Evolutionary conservation across 2,797 vertebrate species (phyloP).

Genomic region (Distichodus sexfasciatus): DNA sequence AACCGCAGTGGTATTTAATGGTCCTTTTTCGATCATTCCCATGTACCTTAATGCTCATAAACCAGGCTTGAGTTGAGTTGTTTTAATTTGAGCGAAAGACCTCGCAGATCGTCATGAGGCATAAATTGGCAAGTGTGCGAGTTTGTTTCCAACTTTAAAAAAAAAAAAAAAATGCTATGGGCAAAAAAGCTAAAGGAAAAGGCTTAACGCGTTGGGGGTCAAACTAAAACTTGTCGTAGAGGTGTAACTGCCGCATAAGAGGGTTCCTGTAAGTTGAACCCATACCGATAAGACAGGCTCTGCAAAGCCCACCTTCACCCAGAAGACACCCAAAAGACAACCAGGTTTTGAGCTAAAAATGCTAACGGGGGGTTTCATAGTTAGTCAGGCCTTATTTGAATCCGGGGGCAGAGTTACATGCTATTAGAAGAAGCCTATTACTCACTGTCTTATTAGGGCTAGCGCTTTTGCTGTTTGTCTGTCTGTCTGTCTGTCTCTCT

Average conservation of each 20-base stretch:
- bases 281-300: neutral
- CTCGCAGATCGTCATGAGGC: no score
- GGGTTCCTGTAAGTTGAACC: no score
- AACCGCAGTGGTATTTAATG: constrained; percentile 13
- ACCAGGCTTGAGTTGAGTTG: neutral
- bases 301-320: neutral
- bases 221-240: no score
- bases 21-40: neutral
- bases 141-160: no score
- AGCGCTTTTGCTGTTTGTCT: neutral
- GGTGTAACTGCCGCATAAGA: no score
- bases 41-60: neutral
- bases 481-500: neutral
- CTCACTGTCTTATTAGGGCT: constrained; percentile 1
- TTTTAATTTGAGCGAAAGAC: no score
- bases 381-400: constrained; percentile 1
- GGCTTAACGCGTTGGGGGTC: no score
- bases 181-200: no score
- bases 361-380: constrained; percentile 6
- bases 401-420: neutral
- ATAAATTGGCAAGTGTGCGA: no score
- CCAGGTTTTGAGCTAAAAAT: neutral
- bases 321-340: neutral
- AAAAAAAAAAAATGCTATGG: no score
- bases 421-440: constrained; percentile 1